These are phyloP conservation scores for Jordanella pulchra DNA, from an alignment of 2,797 vertebrate genomes.

Conservation along the genomic window DNA sequence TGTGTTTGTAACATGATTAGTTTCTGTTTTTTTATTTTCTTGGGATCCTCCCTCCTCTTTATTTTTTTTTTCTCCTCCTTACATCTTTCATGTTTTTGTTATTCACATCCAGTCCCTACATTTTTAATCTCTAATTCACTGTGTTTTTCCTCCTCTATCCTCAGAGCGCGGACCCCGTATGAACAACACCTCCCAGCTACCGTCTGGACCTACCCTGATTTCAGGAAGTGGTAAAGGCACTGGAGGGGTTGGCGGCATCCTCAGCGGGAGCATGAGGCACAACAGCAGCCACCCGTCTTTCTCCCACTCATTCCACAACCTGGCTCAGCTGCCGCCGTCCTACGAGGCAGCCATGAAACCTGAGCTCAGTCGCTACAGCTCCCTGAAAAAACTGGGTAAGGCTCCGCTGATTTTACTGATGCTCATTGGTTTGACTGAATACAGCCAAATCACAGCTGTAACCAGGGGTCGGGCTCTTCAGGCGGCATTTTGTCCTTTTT, in stretches of 20 bases:
- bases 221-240: slow-evolving; percentile 76
- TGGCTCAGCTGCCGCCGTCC: slow-evolving; percentile 89
- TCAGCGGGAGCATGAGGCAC: slow-evolving; percentile 63
- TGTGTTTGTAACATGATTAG: not conserved
- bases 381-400: slow-evolving; percentile 89
- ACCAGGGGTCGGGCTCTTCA: not conserved
- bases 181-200: slow-evolving; percentile 78
- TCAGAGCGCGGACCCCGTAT: slow-evolving; percentile 78
- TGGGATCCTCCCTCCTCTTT: not conserved
- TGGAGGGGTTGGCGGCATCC: slow-evolving; percentile 16
- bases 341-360: slow-evolving; percentile 86
- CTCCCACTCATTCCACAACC: slow-evolving; percentile 91
- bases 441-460: slow-evolving; percentile 5
- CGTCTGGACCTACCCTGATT: slow-evolving; percentile 75
- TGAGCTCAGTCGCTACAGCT: slow-evolving; percentile 87
- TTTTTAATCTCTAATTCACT: not conserved
- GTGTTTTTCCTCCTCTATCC: not conserved
- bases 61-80: not conserved
- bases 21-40: not conserved
- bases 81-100: not conserved
- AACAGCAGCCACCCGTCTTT: slow-evolving; percentile 85
- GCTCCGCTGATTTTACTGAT: not conserved
- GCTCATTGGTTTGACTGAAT: not conserved
- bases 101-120: not conserved
- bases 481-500: no score